Conservation (phyloP, 2,888 invertebrate genomes). For the Galeruca laticollis region DNA sequence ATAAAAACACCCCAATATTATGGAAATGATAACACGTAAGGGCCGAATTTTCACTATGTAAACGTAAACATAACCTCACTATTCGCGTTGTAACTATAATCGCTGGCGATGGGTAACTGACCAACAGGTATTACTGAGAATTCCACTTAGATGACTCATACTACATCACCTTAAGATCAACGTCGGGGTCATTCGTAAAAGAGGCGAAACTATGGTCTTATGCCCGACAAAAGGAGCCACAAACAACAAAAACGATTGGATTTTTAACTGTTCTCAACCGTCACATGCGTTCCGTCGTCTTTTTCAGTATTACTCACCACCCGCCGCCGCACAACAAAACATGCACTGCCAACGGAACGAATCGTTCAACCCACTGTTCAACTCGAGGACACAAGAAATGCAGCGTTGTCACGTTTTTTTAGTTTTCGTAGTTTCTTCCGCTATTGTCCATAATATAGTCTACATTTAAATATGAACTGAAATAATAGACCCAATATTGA, state of each 20-base stretch:
- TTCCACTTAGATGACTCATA: conserved; percentile 51
- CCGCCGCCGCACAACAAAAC: conserved; percentile 43
- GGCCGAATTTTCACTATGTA: conserved; percentile 27
- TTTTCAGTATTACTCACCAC: conserved; percentile 40
- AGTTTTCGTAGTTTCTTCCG: not conserved
- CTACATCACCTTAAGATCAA: conserved; percentile 38
- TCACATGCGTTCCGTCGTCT: conserved; percentile 29
- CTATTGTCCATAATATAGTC: not conserved
- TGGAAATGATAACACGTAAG: conserved; percentile 27
- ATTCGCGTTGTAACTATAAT: conserved; percentile 33
- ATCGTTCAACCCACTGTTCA: conserved; percentile 35
- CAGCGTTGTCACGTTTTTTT: conserved; percentile 25
- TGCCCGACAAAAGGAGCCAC: conserved; percentile 14
- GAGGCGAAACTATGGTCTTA: conserved; percentile 19
- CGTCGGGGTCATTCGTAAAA: conserved; percentile 25
- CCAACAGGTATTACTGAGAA: conserved; percentile 46
- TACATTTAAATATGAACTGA: too few species aligned
- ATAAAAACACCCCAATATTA: conserved; percentile 34
- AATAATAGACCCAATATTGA: not conserved
- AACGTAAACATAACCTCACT: conserved; percentile 51
- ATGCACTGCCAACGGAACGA: conserved; percentile 42
- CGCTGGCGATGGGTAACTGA: conserved; percentile 39
- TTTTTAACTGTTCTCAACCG: conserved; percentile 28
- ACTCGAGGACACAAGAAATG: conserved; percentile 24
- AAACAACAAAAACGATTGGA: conserved; percentile 28